These are phyloP conservation scores for Harpalus rufipes DNA, from an alignment of 2,888 invertebrate genomes.

Conservation along the genomic window DNA sequence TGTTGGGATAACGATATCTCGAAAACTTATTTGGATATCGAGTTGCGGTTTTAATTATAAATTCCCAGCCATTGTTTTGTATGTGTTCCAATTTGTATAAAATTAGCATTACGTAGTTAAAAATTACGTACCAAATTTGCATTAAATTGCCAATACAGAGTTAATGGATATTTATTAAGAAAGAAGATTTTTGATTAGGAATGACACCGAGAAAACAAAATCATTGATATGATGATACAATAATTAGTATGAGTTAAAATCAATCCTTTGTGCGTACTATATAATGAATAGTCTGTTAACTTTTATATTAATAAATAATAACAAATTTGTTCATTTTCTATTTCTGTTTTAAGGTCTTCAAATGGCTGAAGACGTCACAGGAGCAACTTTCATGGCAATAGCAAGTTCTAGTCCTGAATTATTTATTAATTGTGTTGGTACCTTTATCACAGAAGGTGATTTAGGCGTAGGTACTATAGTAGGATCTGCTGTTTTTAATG, in stretches of 20 bases:
- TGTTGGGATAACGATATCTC: too few relatives aligned
- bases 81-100: too few relatives aligned
- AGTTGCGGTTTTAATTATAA: too few relatives aligned
- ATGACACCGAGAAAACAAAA: neutral
- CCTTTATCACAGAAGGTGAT: slow-evolving; percentile 88
- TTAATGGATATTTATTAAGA: neutral
- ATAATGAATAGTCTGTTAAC: too few relatives aligned
- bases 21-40: too few relatives aligned
- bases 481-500: slow-evolving; percentile 89
- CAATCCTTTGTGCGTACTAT: too few relatives aligned
- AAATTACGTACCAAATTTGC: too few relatives aligned
- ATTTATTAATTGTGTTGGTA: slow-evolving; percentile 91
- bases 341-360: slow-evolving; percentile 78
- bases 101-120: too few relatives aligned
- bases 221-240: neutral
- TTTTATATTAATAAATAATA: neutral
- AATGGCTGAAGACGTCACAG: slow-evolving; percentile 88
- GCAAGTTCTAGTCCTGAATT: slow-evolving; percentile 93
- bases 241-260: neutral
- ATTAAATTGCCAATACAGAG: neutral
- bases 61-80: too few relatives aligned
- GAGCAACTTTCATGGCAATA: slow-evolving; percentile 94
- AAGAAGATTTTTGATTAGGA: neutral
- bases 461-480: slow-evolving; percentile 88
- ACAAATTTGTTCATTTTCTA: neutral